A percentile compares a stretch with the other conserved stretches of the same genome.
These are phyloP conservation scores for Crocuta crocuta DNA, from an alignment of 2,113 vertebrate species.

Conservation along the genomic window DNA sequence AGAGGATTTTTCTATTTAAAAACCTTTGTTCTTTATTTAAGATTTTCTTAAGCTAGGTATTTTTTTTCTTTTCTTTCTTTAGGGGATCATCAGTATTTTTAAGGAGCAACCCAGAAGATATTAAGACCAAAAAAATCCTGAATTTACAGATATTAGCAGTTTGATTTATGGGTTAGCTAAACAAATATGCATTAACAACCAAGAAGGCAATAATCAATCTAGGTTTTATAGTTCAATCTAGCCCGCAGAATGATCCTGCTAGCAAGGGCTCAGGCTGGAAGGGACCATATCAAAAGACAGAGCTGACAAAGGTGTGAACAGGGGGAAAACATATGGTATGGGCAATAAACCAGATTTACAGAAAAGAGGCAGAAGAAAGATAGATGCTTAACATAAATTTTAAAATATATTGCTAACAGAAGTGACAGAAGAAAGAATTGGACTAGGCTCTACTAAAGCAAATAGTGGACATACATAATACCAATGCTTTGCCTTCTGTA, in stretches of 20 bases:
- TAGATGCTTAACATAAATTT: slow-evolving; percentile 38
- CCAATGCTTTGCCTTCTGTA: not conserved
- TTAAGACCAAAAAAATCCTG: slow-evolving; percentile 34
- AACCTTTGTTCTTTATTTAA: slow-evolving; percentile 42
- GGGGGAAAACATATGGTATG: not conserved
- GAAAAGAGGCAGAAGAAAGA: slow-evolving; percentile 32
- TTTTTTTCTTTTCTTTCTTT: not conserved
- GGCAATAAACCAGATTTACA: slow-evolving; percentile 59
- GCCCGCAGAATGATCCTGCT: not conserved
- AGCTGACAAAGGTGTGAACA: not conserved
- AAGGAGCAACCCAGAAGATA: slow-evolving; percentile 15
- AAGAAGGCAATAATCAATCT: slow-evolving; percentile 62
- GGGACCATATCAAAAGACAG: not conserved
- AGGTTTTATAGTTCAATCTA: slow-evolving; percentile 60
- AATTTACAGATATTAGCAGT: slow-evolving; percentile 20
- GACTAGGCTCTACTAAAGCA: not conserved
- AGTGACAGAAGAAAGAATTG: slow-evolving; percentile 25
- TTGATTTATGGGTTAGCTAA: slow-evolving; percentile 59
- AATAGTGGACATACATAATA: not conserved
- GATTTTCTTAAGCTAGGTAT: slow-evolving; percentile 1
- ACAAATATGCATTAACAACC: slow-evolving; percentile 61
- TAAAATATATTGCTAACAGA: slow-evolving; percentile 48
- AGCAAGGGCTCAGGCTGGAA: not conserved
- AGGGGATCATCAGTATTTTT: slow-evolving; percentile 9
- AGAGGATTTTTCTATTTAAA: not conserved